Base-by-base conservation (phyloP, 2,113 vertebrate species). In the Heterochromis multidens region DNA sequence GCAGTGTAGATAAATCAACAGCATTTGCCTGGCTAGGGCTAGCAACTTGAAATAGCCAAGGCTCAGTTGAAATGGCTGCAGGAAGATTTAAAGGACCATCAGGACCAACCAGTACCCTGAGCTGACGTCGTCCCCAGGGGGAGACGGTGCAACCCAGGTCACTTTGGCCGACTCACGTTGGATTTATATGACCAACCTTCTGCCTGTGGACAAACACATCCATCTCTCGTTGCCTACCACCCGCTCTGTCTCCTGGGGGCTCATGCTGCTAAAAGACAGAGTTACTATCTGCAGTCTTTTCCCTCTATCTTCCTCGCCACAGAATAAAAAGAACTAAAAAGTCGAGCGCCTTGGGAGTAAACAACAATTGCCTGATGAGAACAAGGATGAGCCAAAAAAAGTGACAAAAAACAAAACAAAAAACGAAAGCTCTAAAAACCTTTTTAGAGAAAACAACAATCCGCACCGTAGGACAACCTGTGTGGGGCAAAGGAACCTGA, bases 51-150 rank as follows among this genome's bases (percentile, higher is more conserved):
- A 90, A 90, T 62, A 74, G 87, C 86, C 77, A 60, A 87, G 49
- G 86, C 85, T 93, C 43, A 84, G 80, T 81, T 82, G 67, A 88
- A 91, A 90, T 60, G 61, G 58, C 84, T 88, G 77, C 2, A 27
- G 79, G 58, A 85, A 92, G 92, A 94, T 95, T 95, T 92, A 91
- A 89, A 80, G 89, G 80, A 74, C 84, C 85, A 85, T 85, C 81
- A 77, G 72, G 52, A 81, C 70, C 37, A 76, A 87, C 88, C 82
- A 31, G 77, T 83, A 62, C 85, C 82, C 67, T 16, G 88, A 82
- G 90, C 79, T 60, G 57, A 21, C 5, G 57, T 58, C 62, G 76
- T 76, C 82, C 85, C 72, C 23, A 1, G 52, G 85, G n/a, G 76
- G 80, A 29, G 40, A 83, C 2, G 9, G 82, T 74, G 83, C 40